Evolutionary conservation across 1,140 invertebrate species (phyloP).

Genomic region (Latrodectus geometricus): DNA sequence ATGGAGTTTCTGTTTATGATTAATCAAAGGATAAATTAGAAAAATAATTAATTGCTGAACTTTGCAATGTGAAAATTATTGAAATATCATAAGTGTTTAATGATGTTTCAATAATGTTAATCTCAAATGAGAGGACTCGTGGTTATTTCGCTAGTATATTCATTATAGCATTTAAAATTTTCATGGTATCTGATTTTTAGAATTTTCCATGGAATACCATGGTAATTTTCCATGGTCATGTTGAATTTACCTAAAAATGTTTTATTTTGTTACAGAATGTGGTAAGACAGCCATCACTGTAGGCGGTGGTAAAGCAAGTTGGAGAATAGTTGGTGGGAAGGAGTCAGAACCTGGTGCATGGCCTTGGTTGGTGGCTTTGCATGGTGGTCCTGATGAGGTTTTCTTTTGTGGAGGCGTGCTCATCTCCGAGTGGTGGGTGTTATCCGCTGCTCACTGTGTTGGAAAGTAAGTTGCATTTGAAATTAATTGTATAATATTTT

Average conservation of each 20-base stretch:
- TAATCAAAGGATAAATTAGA: too few species aligned
- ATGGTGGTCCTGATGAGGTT: conserved; percentile 65
- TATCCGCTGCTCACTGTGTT: conserved; percentile 74
- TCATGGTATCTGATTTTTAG: too few species aligned
- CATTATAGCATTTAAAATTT: too few species aligned
- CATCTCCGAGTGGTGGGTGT: conserved; percentile 71
- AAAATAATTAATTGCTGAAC: too few species aligned
- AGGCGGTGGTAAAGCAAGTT: conserved; percentile 7
- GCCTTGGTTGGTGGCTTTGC: conserved; percentile 65
- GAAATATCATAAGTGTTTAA: too few species aligned
- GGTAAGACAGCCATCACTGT: conserved; percentile 32
- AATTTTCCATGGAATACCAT: too few species aligned
- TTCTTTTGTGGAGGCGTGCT: conserved; percentile 74
- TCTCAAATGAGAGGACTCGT: too few species aligned
- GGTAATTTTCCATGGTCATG: too few species aligned
- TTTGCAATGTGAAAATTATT: too few species aligned
- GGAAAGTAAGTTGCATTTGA: conserved; percentile 78
- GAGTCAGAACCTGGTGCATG: conserved; percentile 65
- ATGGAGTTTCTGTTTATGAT: too few species aligned
- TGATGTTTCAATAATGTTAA: too few species aligned
- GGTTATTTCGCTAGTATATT: too few species aligned
- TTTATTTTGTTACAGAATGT: conserved; percentile 33
- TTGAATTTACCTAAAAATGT: not conserved
- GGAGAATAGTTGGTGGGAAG: conserved; percentile 64
- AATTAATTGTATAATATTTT: not conserved